Base-by-base conservation (phyloP, 2,113 vertebrate genomes). In the Myiozetetes cayanensis region DNA sequence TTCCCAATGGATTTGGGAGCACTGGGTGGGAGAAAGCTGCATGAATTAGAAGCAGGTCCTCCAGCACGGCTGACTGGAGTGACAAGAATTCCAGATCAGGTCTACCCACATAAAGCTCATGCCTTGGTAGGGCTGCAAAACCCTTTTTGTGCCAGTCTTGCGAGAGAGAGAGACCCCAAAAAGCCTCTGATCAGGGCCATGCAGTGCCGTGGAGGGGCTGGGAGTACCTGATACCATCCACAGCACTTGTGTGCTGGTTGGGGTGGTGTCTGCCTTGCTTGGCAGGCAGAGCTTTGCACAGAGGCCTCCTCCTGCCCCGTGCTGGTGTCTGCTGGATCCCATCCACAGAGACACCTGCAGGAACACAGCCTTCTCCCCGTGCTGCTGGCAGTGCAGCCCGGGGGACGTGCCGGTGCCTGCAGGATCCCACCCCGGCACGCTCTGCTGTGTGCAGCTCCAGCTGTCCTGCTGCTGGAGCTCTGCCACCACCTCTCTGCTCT, bases 381-480 rank as follows among this genome's bases (percentile, higher is more conserved):
- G 81, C 55, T 71, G 4, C 62, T 0, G 0, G 50, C 44, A 47
- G 37, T 1, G 21, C 47, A 59, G 56, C 55, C 27, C 65, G 31
- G 6, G 43, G 55, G 59, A 12, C 1, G 0, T 53, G 85, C 35
- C 1, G 5, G 6, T 28, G 63, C 68, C 20, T 0, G 19, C 23
- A 15, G 52, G n/a, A 77, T 55, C 73, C 49, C 72, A 49, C 2
- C 1, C 62, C 27, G 50, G 47, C 56, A 39, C 0, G 4, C 19
- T 59, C 50, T 20, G n/a, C 13, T 53, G 49, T 22, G 22, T 11
- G 44, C 50, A 53, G 70, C 50, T 41, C 39, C 43, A 33, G 23
- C 63, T 65, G 84, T 62, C 41, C 75, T 63, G 21, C 65, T 80
- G n/a, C 80, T 3, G 1, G 52, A 59, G 68, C 50, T 58, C 80